A percentile compares a stretch with the other conserved stretches of the same genome.
phyloP scores from a whole-genome alignment of 2,113 vertebrate species.

The Corythoichthys haematopterus region DNA sequence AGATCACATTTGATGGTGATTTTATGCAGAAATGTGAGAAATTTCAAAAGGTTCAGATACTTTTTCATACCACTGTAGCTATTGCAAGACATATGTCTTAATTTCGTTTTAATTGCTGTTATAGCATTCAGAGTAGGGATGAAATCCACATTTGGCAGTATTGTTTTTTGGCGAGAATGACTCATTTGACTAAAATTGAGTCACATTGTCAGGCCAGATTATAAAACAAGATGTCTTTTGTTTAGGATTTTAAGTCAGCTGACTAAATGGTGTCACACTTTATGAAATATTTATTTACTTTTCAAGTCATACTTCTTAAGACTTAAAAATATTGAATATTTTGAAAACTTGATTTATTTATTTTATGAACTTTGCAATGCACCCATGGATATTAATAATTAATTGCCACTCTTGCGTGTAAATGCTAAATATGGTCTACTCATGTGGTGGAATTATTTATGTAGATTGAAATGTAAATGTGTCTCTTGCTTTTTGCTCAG shows the following conservation, averaged over 20 bases:
- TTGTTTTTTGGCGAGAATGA: constrained; percentile 2
- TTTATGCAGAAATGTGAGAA: no score
- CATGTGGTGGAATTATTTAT: not conserved
- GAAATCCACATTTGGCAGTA: not conserved
- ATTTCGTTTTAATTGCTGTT: not conserved
- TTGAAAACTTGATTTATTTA: not conserved
- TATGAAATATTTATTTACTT: constrained; percentile 8
- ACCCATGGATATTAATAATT: not conserved
- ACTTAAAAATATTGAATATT: not conserved
- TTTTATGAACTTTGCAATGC: not conserved
- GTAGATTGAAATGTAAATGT: constrained; percentile 1
- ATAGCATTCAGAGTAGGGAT: not conserved
- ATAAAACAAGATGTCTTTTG: constrained; percentile 28
- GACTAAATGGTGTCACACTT: constrained; percentile 23
- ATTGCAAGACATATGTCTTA: not conserved
- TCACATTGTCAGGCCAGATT: constrained; percentile 5
- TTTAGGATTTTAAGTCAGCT: constrained; percentile 8
- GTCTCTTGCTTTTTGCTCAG: constrained; percentile 28
- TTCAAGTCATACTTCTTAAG: not conserved
- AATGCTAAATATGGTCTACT: not conserved
- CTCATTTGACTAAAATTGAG: constrained; percentile 8
- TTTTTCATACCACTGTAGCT: not conserved
- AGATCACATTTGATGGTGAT: no score
- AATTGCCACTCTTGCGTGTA: not conserved
- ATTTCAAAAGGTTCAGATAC: no score